Evolutionary conservation across 2,888 invertebrate species (phyloP).

Genomic region (Petrolisthes cinctipes): DNA sequence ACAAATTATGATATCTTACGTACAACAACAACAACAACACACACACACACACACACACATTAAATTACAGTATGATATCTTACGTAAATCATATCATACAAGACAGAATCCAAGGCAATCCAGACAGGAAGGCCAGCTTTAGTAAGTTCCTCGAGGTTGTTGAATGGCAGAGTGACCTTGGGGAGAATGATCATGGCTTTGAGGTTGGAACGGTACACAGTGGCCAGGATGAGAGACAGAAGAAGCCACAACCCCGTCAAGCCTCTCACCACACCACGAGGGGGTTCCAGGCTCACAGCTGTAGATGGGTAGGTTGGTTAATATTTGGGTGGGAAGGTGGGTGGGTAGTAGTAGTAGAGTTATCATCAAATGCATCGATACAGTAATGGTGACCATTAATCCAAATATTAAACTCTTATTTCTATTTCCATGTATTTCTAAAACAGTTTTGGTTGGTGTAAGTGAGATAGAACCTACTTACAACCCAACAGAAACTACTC

Average conservation of each 20-base stretch:
- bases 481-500: no score
- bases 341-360: no score
- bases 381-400: no score
- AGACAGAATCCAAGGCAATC: background rate
- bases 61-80: background rate
- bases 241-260: constrained; percentile 18
- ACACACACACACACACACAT: no score
- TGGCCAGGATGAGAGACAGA: constrained; percentile 17
- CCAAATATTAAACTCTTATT: no score
- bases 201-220: constrained; percentile 36
- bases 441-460: no score
- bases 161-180: constrained; percentile 22
- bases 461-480: no score
- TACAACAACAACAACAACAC: no score
- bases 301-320: background rate
- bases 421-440: no score
- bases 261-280: background rate
- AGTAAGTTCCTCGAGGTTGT: constrained; percentile 17
- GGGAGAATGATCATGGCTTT: constrained; percentile 43
- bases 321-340: background rate
- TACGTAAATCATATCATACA: background rate
- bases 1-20: no score
- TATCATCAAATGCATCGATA: no score
- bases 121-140: background rate
- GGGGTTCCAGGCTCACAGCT: background rate